Base-by-base conservation (phyloP, 2,113 vertebrate genomes). In the Todiramphus saurophagus region DNA sequence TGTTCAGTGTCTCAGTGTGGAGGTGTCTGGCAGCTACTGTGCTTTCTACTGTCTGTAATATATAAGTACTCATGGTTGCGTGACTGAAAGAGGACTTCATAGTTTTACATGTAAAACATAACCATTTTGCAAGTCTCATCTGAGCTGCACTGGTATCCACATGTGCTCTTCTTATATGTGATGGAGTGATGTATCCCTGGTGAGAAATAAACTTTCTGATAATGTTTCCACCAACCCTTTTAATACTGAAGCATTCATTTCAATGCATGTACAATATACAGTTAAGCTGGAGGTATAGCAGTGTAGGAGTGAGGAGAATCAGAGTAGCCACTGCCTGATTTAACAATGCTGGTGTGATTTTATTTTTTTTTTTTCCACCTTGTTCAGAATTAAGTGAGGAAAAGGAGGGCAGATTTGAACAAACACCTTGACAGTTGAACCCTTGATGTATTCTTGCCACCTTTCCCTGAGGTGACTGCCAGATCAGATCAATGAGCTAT, bases 401-500 rank as follows among this genome's bases (percentile, higher is more conserved):
- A 80, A 68, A 74, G 30, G 55, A 83, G 24, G 2, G 48, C 28
- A 56, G 46, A 30, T 92, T 63, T 81, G 70, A 85, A 70, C 11
- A 77, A 59, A 59, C 5, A 23, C 41, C n/a, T 50, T 84, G 25
- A 13, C 44, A 88, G 15, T 33, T 58, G 21, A 64, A 33, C 5
- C 11, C 5, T 33, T 50, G 41, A 31, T 83, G 23, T 74, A 12
- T 48, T 70, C 33, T 46, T 2, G 1, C 21, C 43, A 37, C 30
- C 14, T 59, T 76, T 59, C 56, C 20, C 13, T 63, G 79, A 41
- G 67, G 35, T 83, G 78, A 11, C 31, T 90, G n/a, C 43, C 21
- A 4, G 43, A 21, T 31, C 0, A 0, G 59, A 46, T 44, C 7
- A 13, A 33, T 18, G 27, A 77, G 43, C 62, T 21, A 0, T 19